A percentile compares a stretch with the other conserved stretches of the same genome.
Conservation (phyloP, 1,140 invertebrate species). For the Trypoxylus dichotomus region DNA sequence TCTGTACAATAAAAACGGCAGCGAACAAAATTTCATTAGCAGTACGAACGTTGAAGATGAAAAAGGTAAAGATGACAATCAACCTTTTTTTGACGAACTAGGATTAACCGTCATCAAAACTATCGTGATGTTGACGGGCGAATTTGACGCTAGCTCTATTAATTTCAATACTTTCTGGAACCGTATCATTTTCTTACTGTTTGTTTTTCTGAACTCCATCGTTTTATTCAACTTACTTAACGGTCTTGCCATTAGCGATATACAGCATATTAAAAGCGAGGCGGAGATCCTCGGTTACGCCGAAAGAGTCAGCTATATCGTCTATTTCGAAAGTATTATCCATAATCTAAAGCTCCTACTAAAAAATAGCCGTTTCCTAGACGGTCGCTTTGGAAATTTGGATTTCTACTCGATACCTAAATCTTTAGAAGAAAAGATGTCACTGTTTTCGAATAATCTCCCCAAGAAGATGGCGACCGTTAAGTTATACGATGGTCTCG, state of each 20-base stretch:
- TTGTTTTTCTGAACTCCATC: slow-evolving; percentile 78
- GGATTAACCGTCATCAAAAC: slow-evolving; percentile 75
- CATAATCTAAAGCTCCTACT: too few species aligned
- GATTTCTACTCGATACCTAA: too few species aligned
- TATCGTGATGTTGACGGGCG: slow-evolving; percentile 81
- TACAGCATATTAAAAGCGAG: slow-evolving; percentile 70
- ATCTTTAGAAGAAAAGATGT: neutral
- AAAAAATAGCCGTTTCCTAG: too few species aligned
- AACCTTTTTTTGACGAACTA: slow-evolving; percentile 65
- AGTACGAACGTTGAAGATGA: too few species aligned
- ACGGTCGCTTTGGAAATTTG: too few species aligned
- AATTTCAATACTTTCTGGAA: slow-evolving; percentile 72
- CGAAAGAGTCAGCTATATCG: slow-evolving; percentile 67
- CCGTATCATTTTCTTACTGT: slow-evolving; percentile 73
- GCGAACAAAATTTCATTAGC: neutral
- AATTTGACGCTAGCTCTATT: slow-evolving; percentile 77
- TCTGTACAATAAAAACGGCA: slow-evolving; percentile 58
- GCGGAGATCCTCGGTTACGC: slow-evolving; percentile 76
- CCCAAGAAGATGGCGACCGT: slow-evolving; percentile 59
- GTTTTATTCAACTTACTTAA: slow-evolving; percentile 80
- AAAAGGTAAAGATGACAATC: slow-evolving; percentile 48
- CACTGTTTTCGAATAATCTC: slow-evolving; percentile 13
- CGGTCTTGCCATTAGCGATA: slow-evolving; percentile 80
- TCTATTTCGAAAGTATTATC: slow-evolving; percentile 69
- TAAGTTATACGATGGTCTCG: slow-evolving; percentile 57